Evolutionary conservation across 2,888 invertebrate species (phyloP).

Genomic region (Megastigmus dorsalis): DNA sequence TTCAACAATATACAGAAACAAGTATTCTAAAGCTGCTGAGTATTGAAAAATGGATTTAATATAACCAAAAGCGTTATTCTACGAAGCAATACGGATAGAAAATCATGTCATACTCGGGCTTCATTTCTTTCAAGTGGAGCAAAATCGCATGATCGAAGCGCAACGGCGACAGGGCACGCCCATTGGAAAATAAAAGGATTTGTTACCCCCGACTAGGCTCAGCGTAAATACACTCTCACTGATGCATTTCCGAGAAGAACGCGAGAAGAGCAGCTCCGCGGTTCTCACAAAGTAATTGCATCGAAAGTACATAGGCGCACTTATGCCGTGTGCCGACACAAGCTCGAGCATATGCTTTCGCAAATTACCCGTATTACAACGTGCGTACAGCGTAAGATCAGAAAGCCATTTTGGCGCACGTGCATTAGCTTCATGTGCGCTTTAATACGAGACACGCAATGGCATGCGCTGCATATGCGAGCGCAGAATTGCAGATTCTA

Average conservation of each 20-base stretch:
- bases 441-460: not conserved
- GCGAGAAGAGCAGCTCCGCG: not conserved
- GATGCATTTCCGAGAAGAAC: conserved; percentile 14
- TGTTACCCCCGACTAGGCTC: not conserved
- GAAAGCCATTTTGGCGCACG: conserved; percentile 8
- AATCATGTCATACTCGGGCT: too few species aligned
- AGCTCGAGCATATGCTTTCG: not conserved
- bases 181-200: not conserved
- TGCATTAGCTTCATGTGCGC: not conserved
- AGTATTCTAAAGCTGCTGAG: too few species aligned
- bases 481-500: too few species aligned
- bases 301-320: conserved; percentile 12
- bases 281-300: conserved; percentile 33
- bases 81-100: too few species aligned
- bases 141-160: not conserved
- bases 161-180: too few species aligned
- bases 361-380: conserved; percentile 24
- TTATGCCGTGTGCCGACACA: not conserved
- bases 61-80: too few species aligned
- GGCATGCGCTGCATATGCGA: too few species aligned
- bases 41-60: too few species aligned
- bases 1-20: too few species aligned
- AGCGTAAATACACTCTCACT: not conserved
- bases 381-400: not conserved
- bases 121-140: not conserved